A percentile compares a stretch with the other conserved stretches of the same genome.
Conservation (phyloP, 2,888 invertebrate genomes). For the Macrophya alboannulata region DNA sequence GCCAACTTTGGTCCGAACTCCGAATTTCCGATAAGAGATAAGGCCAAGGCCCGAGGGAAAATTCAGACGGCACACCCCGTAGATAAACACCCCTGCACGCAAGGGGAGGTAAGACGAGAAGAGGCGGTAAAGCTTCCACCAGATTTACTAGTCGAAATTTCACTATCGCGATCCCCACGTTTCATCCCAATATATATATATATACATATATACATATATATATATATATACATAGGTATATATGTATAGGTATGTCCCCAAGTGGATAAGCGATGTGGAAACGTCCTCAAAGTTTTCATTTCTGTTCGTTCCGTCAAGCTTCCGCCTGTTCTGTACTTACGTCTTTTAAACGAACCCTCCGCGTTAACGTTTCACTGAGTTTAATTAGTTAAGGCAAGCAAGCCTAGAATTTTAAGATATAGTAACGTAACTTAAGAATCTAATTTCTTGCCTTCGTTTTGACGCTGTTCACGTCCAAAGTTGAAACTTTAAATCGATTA, state of each 20-base stretch:
- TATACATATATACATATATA: not conserved
- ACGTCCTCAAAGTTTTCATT: conserved; percentile 37
- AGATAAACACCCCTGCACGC: conserved; percentile 70
- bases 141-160: conserved; percentile 71
- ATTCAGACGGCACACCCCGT: conserved; percentile 68
- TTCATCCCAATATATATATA: conserved; percentile 53
- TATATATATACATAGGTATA: too few species aligned
- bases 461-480: conserved; percentile 48
- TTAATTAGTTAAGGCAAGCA: conserved; percentile 50
- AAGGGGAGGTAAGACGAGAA: conserved; percentile 23
- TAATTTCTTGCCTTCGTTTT: conserved; percentile 52
- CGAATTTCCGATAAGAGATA: conserved; percentile 73
- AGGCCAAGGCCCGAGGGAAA: conserved; percentile 65
- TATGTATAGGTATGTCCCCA: too few species aligned
- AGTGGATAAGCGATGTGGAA: conserved; percentile 33
- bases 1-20: conserved; percentile 65
- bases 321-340: not conserved
- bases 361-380: conserved; percentile 49
- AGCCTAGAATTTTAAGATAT: conserved; percentile 51
- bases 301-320: conserved; percentile 33
- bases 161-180: conserved; percentile 68
- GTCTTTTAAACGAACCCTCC: conserved; percentile 18
- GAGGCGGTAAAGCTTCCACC: conserved; percentile 59
- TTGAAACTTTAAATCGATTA: conserved; percentile 52
- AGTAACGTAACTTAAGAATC: conserved; percentile 50